phyloP scores from a whole-genome alignment of 2,113 vertebrate species.

The Crotalus tigris region DNA sequence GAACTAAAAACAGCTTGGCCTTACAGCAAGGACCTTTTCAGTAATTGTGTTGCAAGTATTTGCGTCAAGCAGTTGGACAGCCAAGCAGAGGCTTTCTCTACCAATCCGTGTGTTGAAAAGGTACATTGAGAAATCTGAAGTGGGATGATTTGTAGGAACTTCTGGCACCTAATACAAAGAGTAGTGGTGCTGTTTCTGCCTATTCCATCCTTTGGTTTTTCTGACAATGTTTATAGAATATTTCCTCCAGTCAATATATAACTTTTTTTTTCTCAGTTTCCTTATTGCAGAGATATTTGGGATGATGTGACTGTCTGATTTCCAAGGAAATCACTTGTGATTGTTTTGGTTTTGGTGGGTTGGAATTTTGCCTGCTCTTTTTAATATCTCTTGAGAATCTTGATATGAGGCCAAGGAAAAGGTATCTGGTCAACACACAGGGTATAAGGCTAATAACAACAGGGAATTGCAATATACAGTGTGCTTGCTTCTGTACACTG shows the following conservation, averaged over 20 bases:
- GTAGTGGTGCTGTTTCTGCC: conserved; percentile 12
- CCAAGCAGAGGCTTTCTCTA: not conserved
- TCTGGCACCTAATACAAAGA: conserved; percentile 28
- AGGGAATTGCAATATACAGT: not conserved
- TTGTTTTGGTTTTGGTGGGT: not conserved
- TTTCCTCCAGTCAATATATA: not conserved
- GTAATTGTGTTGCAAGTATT: conserved; percentile 50
- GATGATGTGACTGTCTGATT: not conserved
- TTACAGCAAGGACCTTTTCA: conserved; percentile 31
- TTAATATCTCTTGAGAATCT: not conserved
- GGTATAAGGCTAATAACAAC: not conserved
- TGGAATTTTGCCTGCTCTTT: not conserved
- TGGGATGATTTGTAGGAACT: conserved; percentile 25
- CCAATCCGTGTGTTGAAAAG: not conserved
- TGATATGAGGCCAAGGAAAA: not conserved
- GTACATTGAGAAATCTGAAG: conserved; percentile 3
- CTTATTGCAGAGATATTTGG: not conserved
- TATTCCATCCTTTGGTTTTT: conserved; percentile 11
- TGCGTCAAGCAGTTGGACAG: conserved; percentile 47
- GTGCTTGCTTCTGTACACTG: not conserved
- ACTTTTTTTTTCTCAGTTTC: not conserved
- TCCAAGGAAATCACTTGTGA: not conserved
- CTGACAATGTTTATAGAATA: conserved; percentile 13
- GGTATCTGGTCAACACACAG: not conserved
- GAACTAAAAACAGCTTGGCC: conserved; percentile 45